phyloP scores from a whole-genome alignment of 2,797 vertebrate species.

The Hyperoplus lanceolatus region DNA sequence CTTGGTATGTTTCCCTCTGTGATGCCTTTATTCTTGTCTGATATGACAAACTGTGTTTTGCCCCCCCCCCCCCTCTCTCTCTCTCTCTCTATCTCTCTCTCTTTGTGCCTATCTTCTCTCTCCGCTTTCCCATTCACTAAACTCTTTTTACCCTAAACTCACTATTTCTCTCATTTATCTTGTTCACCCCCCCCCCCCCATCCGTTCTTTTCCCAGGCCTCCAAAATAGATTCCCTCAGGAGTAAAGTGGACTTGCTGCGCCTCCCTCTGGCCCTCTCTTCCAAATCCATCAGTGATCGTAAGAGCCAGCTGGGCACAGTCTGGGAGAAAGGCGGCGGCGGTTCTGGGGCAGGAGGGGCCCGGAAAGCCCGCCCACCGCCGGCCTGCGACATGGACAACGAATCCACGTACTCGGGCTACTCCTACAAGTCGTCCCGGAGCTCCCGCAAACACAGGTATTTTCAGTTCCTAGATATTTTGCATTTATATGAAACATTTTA shows the following conservation, averaged over 20 bases:
- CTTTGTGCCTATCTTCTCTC: background rate
- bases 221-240: slow-evolving; percentile 99
- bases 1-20: slow-evolving; percentile 37
- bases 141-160: background rate
- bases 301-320: slow-evolving; percentile 90
- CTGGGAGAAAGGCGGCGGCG: slow-evolving; percentile 74
- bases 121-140: background rate
- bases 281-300: slow-evolving; percentile 83
- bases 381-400: slow-evolving; percentile 92
- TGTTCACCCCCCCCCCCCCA: background rate
- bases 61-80: slow-evolving; percentile 13
- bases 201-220: slow-evolving; percentile 66
- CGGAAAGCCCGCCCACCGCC: slow-evolving; percentile 71
- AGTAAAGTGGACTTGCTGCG: slow-evolving; percentile 95
- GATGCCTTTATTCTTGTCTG: slow-evolving; percentile 44
- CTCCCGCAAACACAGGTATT: slow-evolving; percentile 92
- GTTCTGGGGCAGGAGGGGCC: slow-evolving; percentile 73
- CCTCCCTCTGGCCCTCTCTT: slow-evolving; percentile 91
- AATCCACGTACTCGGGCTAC: slow-evolving; percentile 93
- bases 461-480: no score
- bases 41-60: slow-evolving; percentile 60
- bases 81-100: slow-evolving; percentile 22
- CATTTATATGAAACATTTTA: no score
- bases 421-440: slow-evolving; percentile 92
- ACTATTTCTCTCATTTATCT: slow-evolving; percentile 8